Base-by-base conservation (phyloP, 2,113 vertebrate species). In the Etheostoma cragini region DNA sequence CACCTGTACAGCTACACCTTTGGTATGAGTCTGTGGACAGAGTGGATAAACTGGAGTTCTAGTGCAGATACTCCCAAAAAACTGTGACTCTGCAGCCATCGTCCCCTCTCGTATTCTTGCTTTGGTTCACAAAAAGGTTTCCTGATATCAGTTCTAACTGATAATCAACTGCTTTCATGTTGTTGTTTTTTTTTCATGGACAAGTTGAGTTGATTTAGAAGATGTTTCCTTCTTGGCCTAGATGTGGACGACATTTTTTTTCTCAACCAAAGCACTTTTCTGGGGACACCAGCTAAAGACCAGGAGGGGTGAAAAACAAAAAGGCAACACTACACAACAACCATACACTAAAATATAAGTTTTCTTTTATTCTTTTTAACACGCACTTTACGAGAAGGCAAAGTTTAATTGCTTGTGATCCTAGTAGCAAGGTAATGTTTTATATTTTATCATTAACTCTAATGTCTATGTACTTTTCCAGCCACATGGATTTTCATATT, bases 211-310 rank as follows among this genome's bases (percentile, higher is more conserved):
- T 74, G 67, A 83, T 70, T 33, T 42, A 21, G 73, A 87, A 82
- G 72, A 79, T 72, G 74, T 89, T 82, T 84, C 62, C 68, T 79
- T 80, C 73, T 83, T 26, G 71, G 83, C 70, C 69, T 24, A 86
- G 80, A 81, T 47, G 71, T 78, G 86, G 84, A 87, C 66, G 61
- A 64, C 78, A 82, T 87, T 92, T 87, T 89, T 26, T 91, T 90
- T 92, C 93, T 94, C 93, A 95, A 95, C 96, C 97, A 96, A 96
- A 97, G 96, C 95, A 96, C 94, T 95, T 95, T 94, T 91, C 87
- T 90, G 85, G 90, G 91, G 87, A 93, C 87, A 90, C 89, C 93
- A 88, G 92, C 73, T 56, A 69, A 86, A 72, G 87, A 91, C 86
- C 54, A 84, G 81, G 81, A 90, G 78, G 74, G 90, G 90, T 71